Percentiles rank a stretch among this genome's conserved stretches.
These are phyloP conservation scores for Herpetotheres cachinnans DNA, from an alignment of 2,113 vertebrate genomes.

Conservation along the genomic window DNA sequence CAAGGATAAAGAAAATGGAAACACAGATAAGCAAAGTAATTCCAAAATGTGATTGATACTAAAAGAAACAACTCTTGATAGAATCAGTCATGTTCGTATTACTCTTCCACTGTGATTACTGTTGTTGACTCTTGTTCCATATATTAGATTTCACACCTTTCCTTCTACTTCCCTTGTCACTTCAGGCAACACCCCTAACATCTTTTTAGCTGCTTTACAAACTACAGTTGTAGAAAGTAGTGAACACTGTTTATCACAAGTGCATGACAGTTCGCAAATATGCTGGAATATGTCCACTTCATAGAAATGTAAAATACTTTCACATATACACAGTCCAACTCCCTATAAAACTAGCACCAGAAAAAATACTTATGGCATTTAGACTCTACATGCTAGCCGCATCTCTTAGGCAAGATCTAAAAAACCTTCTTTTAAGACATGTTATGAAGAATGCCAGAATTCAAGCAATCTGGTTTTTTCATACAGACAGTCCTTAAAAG, in stretches of 20 bases:
- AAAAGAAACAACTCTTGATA: constrained; percentile 1
- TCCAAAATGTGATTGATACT: not conserved
- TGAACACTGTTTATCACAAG: not conserved
- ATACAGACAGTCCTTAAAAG: not conserved
- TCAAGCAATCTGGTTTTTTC: not conserved
- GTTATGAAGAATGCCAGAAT: not conserved
- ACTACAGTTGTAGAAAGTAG: not conserved
- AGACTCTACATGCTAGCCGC: not conserved
- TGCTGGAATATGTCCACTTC: not conserved
- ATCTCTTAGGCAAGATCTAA: not conserved
- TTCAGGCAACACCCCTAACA: not conserved
- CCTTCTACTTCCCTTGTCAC: not conserved
- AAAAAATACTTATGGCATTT: not conserved
- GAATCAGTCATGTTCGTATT: not conserved
- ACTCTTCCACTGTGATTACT: not conserved
- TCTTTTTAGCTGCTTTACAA: not conserved
- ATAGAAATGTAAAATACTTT: not conserved
- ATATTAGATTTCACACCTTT: not conserved
- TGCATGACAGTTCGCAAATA: not conserved
- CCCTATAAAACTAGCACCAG: not conserved
- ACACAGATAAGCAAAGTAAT: not conserved
- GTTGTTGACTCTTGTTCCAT: not conserved
- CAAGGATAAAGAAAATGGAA: not conserved
- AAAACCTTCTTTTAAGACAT: not conserved
- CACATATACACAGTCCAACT: not conserved